phyloP scores from a whole-genome alignment of 2,888 invertebrate species.

The Dasysyrphus tricinctus region DNA sequence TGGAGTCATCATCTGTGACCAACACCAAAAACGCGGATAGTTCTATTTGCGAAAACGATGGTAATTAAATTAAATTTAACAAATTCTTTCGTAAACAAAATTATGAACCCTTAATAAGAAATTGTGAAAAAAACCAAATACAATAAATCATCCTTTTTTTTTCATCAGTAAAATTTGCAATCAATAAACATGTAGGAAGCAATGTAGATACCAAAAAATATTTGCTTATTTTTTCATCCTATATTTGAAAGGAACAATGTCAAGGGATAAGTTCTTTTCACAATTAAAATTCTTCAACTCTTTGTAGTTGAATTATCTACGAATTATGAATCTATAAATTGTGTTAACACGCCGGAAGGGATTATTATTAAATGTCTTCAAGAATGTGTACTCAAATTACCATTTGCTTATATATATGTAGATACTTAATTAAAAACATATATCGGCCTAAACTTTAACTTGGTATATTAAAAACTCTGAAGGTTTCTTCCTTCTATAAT shows the following conservation, averaged over 20 bases:
- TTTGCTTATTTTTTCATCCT: not conserved
- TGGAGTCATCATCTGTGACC: slow-evolving; percentile 87
- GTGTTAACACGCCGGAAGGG: not conserved
- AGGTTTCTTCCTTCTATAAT: not conserved
- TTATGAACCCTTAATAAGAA: slow-evolving; percentile 9
- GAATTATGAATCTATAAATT: not conserved
- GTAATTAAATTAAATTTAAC: slow-evolving; percentile 73
- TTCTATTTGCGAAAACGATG: slow-evolving; percentile 81
- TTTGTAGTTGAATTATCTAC: not conserved
- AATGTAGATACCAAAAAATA: slow-evolving; percentile 20
- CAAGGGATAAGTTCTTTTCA: not conserved
- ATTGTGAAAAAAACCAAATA: slow-evolving; percentile 1
- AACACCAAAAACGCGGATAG: slow-evolving; percentile 86
- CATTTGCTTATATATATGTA: not conserved
- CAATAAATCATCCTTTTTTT: slow-evolving; percentile 48
- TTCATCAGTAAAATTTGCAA: slow-evolving; percentile 48
- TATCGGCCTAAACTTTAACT: not conserved
- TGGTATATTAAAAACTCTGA: not conserved
- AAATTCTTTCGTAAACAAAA: slow-evolving; percentile 50
- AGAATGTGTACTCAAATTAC: not conserved
- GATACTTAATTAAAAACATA: not conserved
- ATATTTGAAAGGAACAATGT: slow-evolving; percentile 3
- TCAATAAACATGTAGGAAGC: slow-evolving; percentile 55
- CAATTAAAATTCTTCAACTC: not conserved
- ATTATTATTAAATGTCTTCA: not conserved